A percentile compares a stretch with the other conserved stretches of the same genome.
These are phyloP conservation scores for Empidonax traillii DNA, from an alignment of 2,113 vertebrate genomes.

Conservation along the genomic window DNA sequence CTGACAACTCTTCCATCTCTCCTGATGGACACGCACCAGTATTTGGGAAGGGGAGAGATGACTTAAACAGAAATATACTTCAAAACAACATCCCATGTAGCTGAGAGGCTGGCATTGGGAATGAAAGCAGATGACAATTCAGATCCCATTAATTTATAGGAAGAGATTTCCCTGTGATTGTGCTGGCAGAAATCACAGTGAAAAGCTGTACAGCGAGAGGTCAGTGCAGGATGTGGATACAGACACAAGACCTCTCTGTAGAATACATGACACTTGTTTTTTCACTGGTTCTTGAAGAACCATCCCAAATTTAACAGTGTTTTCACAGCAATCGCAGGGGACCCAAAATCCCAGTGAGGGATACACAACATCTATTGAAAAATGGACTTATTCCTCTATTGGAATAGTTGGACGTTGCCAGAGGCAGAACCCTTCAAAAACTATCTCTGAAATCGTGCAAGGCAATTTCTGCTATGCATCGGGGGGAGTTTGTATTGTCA, in stretches of 20 bases:
- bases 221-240: neutral
- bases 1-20: neutral
- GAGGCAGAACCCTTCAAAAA: neutral
- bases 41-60: neutral
- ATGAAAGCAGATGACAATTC: neutral
- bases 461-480: neutral
- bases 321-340: neutral
- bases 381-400: neutral
- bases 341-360: neutral
- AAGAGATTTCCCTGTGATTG: neutral
- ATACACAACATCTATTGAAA: neutral
- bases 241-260: neutral
- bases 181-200: neutral
- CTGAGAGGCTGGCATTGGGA: neutral
- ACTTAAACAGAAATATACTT: neutral
- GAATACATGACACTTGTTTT: neutral
- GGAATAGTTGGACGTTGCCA: neutral
- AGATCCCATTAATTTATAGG: neutral
- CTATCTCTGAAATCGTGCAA: neutral
- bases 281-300: neutral
- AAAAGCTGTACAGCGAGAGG: neutral
- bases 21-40: neutral
- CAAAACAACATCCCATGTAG: neutral
- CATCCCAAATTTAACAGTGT: neutral
- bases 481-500: neutral